Conservation (phyloP, 2,888 invertebrate species). For the Hoplodrina blanda region DNA sequence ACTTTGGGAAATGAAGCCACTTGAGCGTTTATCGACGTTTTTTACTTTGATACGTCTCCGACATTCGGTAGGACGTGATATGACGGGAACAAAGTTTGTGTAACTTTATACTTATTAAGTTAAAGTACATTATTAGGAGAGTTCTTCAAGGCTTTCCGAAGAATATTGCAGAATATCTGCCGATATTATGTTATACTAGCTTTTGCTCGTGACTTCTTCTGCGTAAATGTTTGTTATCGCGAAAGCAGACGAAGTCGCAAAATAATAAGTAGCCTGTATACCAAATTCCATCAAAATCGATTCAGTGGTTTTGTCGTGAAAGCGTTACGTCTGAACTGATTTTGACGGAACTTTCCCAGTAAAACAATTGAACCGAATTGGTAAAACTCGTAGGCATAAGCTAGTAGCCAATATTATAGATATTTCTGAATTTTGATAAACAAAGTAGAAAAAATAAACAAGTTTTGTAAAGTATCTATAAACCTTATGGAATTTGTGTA, state of each 20-base stretch:
- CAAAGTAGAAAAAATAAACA: constrained; percentile 10
- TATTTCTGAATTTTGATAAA: constrained; percentile 19
- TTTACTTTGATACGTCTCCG: constrained; percentile 70
- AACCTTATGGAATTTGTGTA: constrained; percentile 48
- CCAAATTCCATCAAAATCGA: too few relatives aligned
- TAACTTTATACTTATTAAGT: constrained; percentile 31
- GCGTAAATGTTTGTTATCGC: too few relatives aligned
- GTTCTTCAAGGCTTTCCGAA: not conserved
- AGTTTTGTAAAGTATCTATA: constrained; percentile 25
- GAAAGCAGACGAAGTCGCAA: too few relatives aligned
- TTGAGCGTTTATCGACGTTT: constrained; percentile 74
- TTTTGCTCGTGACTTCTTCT: too few relatives aligned
- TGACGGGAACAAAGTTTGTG: constrained; percentile 53
- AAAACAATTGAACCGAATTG: too few relatives aligned
- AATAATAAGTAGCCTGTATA: too few relatives aligned
- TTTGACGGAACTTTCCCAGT: too few relatives aligned
- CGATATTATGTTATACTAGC: too few relatives aligned
- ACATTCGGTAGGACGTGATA: constrained; percentile 68
- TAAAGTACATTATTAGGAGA: constrained; percentile 4
- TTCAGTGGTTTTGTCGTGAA: too few relatives aligned
- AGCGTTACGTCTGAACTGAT: too few relatives aligned
- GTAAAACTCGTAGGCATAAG: too few relatives aligned
- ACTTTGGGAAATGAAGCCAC: constrained; percentile 79
- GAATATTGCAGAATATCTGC: not conserved
- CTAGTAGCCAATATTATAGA: too few relatives aligned